Conservation (phyloP, 2,797 vertebrate species). For the Epinephelus malabaricus region DNA sequence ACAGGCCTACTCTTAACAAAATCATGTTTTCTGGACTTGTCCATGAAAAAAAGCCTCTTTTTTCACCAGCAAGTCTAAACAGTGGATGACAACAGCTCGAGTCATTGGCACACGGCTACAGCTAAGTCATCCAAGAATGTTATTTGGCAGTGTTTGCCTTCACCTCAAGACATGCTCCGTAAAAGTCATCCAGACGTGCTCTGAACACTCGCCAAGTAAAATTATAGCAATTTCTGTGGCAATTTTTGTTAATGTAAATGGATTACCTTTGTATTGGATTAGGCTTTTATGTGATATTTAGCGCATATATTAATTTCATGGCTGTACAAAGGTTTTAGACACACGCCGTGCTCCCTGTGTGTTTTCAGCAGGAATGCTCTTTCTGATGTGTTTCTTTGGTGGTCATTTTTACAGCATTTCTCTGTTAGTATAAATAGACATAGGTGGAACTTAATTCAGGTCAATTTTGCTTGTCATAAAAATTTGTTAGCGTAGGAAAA, state of each 20-base stretch:
- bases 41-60: conserved; percentile 33
- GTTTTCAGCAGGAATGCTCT: conserved; percentile 31
- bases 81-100: conserved; percentile 72
- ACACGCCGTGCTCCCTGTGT: conserved; percentile 5
- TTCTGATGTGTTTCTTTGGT: conserved; percentile 40
- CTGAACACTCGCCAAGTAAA: conserved; percentile 69
- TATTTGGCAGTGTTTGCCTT: conserved; percentile 71
- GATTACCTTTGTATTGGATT: conserved; percentile 67
- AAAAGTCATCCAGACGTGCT: conserved; percentile 67
- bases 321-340: conserved; percentile 36
- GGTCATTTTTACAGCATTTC: conserved; percentile 42
- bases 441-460: conserved; percentile 63
- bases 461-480: conserved; percentile 74
- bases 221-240: conserved; percentile 66
- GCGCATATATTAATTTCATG: conserved; percentile 31
- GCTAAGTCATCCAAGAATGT: conserved; percentile 78
- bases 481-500: conserved; percentile 66
- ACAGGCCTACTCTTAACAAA: conserved; percentile 42
- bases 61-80: conserved; percentile 77
- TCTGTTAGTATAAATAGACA: conserved; percentile 61
- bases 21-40: conserved; percentile 59
- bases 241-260: conserved; percentile 65
- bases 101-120: conserved; percentile 59
- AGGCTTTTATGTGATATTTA: conserved; percentile 40
- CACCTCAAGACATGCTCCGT: conserved; percentile 68